Base-by-base conservation (phyloP, 1,140 invertebrate genomes). In the Metopolophium dirhodum region DNA sequence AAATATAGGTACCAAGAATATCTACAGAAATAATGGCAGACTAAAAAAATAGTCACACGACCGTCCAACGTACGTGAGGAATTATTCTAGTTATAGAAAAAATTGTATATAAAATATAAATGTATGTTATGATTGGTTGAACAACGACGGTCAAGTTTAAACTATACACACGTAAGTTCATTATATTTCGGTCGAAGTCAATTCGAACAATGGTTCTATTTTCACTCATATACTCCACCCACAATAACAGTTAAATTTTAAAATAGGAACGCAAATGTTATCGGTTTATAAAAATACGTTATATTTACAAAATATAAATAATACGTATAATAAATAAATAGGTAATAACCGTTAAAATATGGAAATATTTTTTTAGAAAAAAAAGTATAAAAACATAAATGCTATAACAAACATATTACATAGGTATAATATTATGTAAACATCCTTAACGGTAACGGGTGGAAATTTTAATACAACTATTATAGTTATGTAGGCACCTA, bases 81-180 rank as follows among this genome's bases (percentile, higher is more conserved):
- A 89, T 88, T 89, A 89, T 88, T 89, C 23, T 89, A 89, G 88
- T 89, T 57, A 57, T 23, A 89, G 35, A 89, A 89, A 89, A 47
- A 86, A 86, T 26, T 26, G 11, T 45, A 45, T 35, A 35, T 77
- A n/a, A 77, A 45, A 85, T 45, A 86, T 41, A 30, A 11, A 86
- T 47, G 26, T 23, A 35, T 37, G 6, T 11, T 87, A 87, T 87
- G 14, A 49, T 49, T 49, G 35, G 51, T 26, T 57, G 23, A 41
- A 89, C 49, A 54, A 51, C 20, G 45, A 57, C 51, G n/a, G 49
- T 23, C 88, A 57, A 54, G 49, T 57, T 22, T 49, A 35, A 89
- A 41, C 14, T 54, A 35, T 87, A 86, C 37, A 20, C 49, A 89
- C 22, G 51, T 51, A 89, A 54, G 88, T 89, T 57, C 20, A 57